Evolutionary conservation across 30 jellyfish, hydroid and myxozoan genomes (phyloP).

Genomic region (Nemopilema nomurai): DNA sequence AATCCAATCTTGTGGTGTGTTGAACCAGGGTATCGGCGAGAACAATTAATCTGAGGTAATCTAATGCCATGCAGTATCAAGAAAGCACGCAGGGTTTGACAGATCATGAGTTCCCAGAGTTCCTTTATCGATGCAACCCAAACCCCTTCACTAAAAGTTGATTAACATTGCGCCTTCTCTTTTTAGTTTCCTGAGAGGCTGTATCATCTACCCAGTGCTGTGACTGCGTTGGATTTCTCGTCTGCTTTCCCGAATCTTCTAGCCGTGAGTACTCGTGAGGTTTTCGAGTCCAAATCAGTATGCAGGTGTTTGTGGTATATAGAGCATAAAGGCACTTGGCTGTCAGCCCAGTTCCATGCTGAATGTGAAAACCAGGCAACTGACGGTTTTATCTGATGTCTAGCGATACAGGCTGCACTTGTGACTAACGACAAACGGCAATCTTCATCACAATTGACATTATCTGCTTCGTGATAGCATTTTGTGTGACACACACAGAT

Average conservation of each 20-base stretch:
- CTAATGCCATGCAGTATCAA: no score
- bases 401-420: no score
- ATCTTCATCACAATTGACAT: no score
- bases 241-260: constrained; percentile 74
- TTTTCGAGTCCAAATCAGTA: no score
- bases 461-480: no score
- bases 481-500: no score
- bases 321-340: neutral
- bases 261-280: constrained; percentile 69
- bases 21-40: neutral
- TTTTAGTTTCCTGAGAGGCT: constrained; percentile 87
- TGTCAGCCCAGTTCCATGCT: neutral
- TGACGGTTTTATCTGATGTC: no score
- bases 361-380: no score
- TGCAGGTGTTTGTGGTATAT: neutral
- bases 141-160: neutral
- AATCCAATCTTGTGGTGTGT: neutral
- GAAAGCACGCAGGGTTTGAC: no score
- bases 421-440: no score
- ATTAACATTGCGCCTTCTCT: neutral
- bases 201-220: constrained; percentile 71
- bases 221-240: constrained; percentile 84
- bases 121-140: no score
- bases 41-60: neutral
- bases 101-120: no score